Percentiles rank a stretch among this genome's conserved stretches.
Conservation (phyloP, 2,888 invertebrate species). For the Pandemis heparana region DNA sequence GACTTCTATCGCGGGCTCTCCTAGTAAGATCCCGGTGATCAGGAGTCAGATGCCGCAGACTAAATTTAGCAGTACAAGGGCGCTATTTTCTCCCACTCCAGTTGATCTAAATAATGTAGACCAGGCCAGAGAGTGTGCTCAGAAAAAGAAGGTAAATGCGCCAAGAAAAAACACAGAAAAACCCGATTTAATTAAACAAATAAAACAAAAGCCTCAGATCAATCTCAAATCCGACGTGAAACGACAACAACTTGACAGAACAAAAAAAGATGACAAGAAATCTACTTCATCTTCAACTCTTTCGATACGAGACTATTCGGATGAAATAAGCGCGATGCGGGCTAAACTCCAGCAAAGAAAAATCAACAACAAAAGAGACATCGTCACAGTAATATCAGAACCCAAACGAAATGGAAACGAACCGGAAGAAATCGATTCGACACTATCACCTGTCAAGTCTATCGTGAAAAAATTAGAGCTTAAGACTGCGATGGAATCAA, state of each 20-base stretch:
- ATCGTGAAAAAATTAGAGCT: slow-evolving; percentile 82
- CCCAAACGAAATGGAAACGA: slow-evolving; percentile 72
- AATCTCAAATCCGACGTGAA: slow-evolving; percentile 75
- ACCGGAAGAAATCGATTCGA: slow-evolving; percentile 67
- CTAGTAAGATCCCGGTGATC: slow-evolving; percentile 87
- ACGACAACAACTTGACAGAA: slow-evolving; percentile 72
- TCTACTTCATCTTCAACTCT: slow-evolving; percentile 65
- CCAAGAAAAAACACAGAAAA: slow-evolving; percentile 71
- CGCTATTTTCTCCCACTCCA: slow-evolving; percentile 85
- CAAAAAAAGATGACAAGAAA: slow-evolving; percentile 81
- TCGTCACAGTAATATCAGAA: slow-evolving; percentile 63
- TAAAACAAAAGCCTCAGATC: slow-evolving; percentile 80
- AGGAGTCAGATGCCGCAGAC: slow-evolving; percentile 82
- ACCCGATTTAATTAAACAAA: slow-evolving; percentile 72
- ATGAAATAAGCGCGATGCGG: slow-evolving; percentile 81
- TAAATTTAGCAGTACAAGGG: slow-evolving; percentile 82
- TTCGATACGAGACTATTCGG: slow-evolving; percentile 77
- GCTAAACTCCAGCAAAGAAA: slow-evolving; percentile 81
- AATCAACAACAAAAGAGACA: slow-evolving; percentile 76
- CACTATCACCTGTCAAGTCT: slow-evolving; percentile 79
- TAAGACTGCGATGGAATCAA: slow-evolving; percentile 77
- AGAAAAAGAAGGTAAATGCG: slow-evolving; percentile 75
- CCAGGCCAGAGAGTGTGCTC: slow-evolving; percentile 85
- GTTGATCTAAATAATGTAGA: slow-evolving; percentile 84
- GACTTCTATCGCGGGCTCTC: slow-evolving; percentile 85